A percentile compares a stretch with the other conserved stretches of the same genome.
phyloP scores from a whole-genome alignment of 2,797 vertebrate species.

The Parauchenoglanis ngamensis region DNA sequence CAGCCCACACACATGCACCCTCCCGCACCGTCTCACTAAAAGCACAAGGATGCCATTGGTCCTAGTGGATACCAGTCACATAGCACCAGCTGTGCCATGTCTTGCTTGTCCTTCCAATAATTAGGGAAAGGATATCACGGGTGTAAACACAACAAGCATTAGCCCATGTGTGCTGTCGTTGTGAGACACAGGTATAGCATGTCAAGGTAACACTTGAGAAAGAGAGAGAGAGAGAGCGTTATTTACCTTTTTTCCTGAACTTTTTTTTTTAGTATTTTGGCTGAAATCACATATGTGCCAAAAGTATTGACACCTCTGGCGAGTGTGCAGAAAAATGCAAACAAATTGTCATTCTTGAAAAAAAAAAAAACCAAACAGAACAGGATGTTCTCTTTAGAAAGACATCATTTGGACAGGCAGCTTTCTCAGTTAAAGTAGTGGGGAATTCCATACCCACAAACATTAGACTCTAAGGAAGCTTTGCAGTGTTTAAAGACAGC shows the following conservation, averaged over 20 bases:
- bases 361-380: background rate
- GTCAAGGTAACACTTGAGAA: background rate
- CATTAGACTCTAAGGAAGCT: too few relatives aligned
- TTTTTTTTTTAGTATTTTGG: background rate
- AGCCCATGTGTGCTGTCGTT: background rate
- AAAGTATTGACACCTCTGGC: background rate
- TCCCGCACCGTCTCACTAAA: slow-evolving; percentile 44
- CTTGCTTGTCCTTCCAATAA: slow-evolving; percentile 36
- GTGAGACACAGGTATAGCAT: background rate
- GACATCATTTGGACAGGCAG: too few relatives aligned
- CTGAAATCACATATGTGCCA: background rate
- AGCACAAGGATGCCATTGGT: slow-evolving; percentile 53
- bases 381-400: too few relatives aligned
- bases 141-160: slow-evolving; percentile 29
- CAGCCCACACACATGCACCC: slow-evolving; percentile 62
- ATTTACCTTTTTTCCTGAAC: background rate
- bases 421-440: too few relatives aligned
- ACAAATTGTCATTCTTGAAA: background rate
- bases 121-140: slow-evolving; percentile 36
- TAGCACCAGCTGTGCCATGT: slow-evolving; percentile 35
- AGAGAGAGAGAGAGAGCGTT: too few relatives aligned
- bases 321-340: background rate
- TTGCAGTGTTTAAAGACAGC: too few relatives aligned
- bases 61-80: slow-evolving; percentile 52
- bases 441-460: too few relatives aligned